Evolutionary conservation across 2,113 vertebrate species (phyloP), one percentile per base, ranked within the genome.

Genomic region (Rhipidura dahli): DNA sequence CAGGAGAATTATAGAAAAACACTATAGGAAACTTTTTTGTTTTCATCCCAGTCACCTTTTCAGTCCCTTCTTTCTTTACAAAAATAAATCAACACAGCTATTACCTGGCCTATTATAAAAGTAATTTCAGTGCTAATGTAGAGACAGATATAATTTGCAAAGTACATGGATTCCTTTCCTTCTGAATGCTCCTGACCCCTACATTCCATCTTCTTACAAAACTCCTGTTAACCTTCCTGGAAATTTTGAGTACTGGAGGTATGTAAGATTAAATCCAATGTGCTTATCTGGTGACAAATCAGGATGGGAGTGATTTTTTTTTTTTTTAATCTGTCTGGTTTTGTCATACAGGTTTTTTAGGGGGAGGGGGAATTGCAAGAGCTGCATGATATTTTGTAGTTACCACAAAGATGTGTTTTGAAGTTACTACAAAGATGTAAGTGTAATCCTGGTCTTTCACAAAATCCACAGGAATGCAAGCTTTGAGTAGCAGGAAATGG

Each of bases 131-230:
- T 87, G 59, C 42, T 93, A 71, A 75, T 35, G 59, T 44, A 90
- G 82, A 65, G 59, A 89, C 49, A 93, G 73, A 76, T 4, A 9
- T 89, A 78, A 93, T 90, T 93, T 91, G 42, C 68, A 59, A 33
- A 85, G 42, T 73, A 77, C 50, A 59, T 35, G 27, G 82, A 96
- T 96, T 95, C 93, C 79, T 96, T 91, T 95, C 70, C 57, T 89
- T 83, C 75, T 93, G 56, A 96, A 95, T 93, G 54, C 47, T 71
- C 60, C 63, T 91, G 93, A 95, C 75, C 73, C 85, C 49, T 80
- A 31, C 91, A 93, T 96, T 96, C 92, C 85, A 80, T 37, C 54
- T 80, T 91, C 85, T 95, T 75, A 80, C 77, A 93, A 91, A 94
- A 91, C 30, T 81, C 56, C 65, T 94, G 66, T 90, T 91, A 94